A percentile compares a stretch with the other conserved stretches of the same genome.
Evolutionary conservation across 1,140 invertebrate species (phyloP).

Genomic region (Bombus soroeensis): DNA sequence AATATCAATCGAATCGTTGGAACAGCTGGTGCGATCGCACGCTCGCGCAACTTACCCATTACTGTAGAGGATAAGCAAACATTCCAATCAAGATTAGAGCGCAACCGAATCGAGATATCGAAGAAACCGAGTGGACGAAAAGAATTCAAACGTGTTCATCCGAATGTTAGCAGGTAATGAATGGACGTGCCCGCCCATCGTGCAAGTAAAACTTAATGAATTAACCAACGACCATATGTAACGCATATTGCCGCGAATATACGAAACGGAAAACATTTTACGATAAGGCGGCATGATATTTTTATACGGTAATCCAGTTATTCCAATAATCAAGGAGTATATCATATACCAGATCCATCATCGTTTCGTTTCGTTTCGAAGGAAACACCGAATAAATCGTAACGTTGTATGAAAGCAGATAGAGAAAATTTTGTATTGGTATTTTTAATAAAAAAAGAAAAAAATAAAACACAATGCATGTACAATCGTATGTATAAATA

Average conservation of each 20-base stretch:
- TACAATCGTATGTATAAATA: neutral
- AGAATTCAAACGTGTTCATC: neutral
- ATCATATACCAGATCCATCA: conserved; percentile 64
- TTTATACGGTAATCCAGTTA: conserved; percentile 73
- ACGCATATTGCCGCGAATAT: conserved; percentile 25
- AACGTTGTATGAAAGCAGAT: conserved; percentile 74
- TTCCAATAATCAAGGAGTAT: conserved; percentile 70
- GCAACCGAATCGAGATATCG: neutral
- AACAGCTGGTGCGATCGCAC: neutral
- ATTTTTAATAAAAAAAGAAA: conserved; percentile 73
- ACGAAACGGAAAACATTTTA: conserved; percentile 72
- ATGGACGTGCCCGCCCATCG: conserved; percentile 70
- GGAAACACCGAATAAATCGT: conserved; percentile 62
- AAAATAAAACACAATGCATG: neutral
- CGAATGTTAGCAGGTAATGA: conserved; percentile 50
- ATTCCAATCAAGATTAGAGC: conserved; percentile 19
- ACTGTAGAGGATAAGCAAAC: conserved; percentile 5
- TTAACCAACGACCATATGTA: conserved; percentile 61
- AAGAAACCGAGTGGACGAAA: neutral
- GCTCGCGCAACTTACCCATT: neutral
- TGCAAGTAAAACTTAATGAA: conserved; percentile 62
- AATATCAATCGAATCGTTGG: neutral
- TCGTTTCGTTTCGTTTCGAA: conserved; percentile 72
- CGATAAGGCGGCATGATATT: conserved; percentile 79
- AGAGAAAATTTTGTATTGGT: conserved; percentile 76